phyloP scores from a whole-genome alignment of 2,888 invertebrate genomes.

The Agrochola litura region DNA sequence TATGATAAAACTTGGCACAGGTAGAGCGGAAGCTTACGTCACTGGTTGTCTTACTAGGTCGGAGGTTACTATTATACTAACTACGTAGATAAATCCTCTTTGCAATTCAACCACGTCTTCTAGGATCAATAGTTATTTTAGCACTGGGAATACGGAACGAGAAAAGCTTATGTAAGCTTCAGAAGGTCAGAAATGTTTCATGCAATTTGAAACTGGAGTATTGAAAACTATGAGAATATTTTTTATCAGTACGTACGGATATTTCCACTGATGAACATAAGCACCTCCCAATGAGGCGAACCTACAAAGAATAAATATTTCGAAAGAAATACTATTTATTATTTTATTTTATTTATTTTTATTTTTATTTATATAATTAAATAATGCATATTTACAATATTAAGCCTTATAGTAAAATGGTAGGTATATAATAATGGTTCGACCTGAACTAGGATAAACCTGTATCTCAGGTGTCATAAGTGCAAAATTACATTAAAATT shows the following conservation, averaged over 20 bases:
- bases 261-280: background rate
- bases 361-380: too few species aligned
- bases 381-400: too few species aligned
- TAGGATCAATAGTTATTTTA: slow-evolving; percentile 47
- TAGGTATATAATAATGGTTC: too few species aligned
- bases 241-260: background rate
- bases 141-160: slow-evolving; percentile 26
- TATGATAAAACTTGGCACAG: slow-evolving; percentile 60
- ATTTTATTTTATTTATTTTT: too few species aligned
- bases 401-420: too few species aligned
- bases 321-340: background rate
- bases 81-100: slow-evolving; percentile 35
- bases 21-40: slow-evolving; percentile 41
- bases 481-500: too few species aligned
- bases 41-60: slow-evolving; percentile 27
- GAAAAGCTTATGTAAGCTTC: slow-evolving; percentile 21
- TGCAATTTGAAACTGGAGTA: slow-evolving; percentile 39
- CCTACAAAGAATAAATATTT: background rate
- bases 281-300: background rate
- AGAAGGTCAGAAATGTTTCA: slow-evolving; percentile 18
- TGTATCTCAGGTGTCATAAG: too few species aligned
- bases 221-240: background rate
- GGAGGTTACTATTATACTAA: slow-evolving; percentile 20
- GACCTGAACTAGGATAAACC: too few species aligned
- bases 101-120: slow-evolving; percentile 37